Percentiles rank a stretch among this genome's conserved stretches.
These are phyloP conservation scores for Rhea americana DNA, from an alignment of 2,113 vertebrate species.

Conservation along the genomic window DNA sequence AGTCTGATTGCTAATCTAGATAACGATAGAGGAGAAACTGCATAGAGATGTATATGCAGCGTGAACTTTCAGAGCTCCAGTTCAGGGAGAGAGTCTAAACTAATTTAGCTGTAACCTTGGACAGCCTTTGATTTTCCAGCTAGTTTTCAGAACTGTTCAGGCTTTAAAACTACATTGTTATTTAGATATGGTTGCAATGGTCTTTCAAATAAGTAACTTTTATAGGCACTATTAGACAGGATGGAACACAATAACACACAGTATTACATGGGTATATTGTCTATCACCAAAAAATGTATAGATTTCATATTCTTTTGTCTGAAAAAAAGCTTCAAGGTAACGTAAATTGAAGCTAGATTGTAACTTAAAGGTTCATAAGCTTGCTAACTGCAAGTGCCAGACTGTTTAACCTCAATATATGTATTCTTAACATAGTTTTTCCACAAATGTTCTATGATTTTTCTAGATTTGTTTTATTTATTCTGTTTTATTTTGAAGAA, in stretches of 20 bases:
- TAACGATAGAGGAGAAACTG: background rate
- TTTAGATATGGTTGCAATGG: constrained; percentile 8
- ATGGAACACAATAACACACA: background rate
- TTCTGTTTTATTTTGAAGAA: background rate
- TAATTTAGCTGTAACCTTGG: background rate
- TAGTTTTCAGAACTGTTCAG: background rate
- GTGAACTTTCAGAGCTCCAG: background rate
- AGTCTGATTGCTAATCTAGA: background rate
- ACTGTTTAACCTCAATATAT: background rate
- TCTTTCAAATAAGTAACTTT: constrained; percentile 27
- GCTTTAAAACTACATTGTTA: background rate
- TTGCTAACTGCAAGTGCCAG: background rate
- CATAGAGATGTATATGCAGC: background rate
- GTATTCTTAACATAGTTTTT: background rate
- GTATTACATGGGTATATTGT: background rate
- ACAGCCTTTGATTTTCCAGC: background rate
- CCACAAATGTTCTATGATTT: background rate
- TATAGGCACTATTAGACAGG: background rate
- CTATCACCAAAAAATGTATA: background rate
- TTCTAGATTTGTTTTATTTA: background rate
- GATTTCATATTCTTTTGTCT: background rate
- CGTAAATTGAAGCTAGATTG: background rate
- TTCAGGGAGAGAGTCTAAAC: background rate
- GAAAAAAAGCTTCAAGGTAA: constrained; percentile 8
- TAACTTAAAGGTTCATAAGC: constrained; percentile 18